Evolutionary conservation across 2,888 invertebrate species (phyloP).

Genomic region (Latrodectus elegans): DNA sequence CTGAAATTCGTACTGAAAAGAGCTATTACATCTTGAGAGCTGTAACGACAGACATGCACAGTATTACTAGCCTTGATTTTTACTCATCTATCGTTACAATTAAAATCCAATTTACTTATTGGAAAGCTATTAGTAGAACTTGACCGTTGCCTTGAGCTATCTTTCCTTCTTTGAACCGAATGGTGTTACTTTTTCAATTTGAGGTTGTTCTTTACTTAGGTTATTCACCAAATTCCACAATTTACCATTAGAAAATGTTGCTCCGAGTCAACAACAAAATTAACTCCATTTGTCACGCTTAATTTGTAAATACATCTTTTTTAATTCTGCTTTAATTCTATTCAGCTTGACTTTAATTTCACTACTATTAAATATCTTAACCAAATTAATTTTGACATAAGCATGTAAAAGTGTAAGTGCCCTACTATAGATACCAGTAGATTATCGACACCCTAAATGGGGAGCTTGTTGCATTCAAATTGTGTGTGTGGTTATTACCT

Average conservation of each 20-base stretch:
- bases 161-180: not conserved
- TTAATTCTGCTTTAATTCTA: constrained; percentile 13
- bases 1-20: constrained; percentile 7
- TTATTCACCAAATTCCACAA: not conserved
- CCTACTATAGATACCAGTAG: too few species aligned
- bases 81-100: not conserved
- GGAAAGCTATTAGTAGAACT: not conserved
- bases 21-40: not conserved
- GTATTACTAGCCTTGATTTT: not conserved
- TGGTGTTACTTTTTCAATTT: constrained; percentile 3
- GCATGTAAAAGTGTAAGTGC: too few species aligned
- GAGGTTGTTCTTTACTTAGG: not conserved
- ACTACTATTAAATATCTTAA: too few species aligned
- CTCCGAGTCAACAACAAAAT: not conserved
- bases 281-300: constrained; percentile 14
- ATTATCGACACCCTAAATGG: too few species aligned
- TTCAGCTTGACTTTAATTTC: not conserved
- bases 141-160: not conserved
- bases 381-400: too few species aligned
- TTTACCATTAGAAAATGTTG: constrained; percentile 20
- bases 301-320: constrained; percentile 11
- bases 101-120: not conserved
- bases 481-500: too few species aligned
- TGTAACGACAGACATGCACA: constrained; percentile 14
- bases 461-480: too few species aligned